These are phyloP conservation scores for Hozukius guyotensis DNA, from an alignment of 2,797 vertebrate genomes.

Conservation along the genomic window DNA sequence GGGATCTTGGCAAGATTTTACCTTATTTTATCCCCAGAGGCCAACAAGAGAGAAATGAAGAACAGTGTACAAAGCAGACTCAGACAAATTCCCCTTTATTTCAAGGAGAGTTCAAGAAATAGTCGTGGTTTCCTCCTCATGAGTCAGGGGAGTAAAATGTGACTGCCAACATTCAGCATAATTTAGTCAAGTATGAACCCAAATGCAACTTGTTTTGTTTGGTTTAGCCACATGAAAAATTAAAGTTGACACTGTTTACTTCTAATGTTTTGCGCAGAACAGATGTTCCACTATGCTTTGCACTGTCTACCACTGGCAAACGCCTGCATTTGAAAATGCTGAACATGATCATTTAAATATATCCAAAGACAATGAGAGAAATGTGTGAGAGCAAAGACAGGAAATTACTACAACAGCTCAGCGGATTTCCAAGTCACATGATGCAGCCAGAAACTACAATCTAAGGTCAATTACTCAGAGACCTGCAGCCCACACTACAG, in stretches of 20 bases:
- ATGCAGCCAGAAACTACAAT: slow-evolving; percentile 21
- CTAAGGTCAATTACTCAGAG: slow-evolving; percentile 14
- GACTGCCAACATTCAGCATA: slow-evolving; percentile 26
- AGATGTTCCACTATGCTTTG: not conserved
- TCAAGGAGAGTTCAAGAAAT: slow-evolving; percentile 61
- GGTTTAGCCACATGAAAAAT: not conserved
- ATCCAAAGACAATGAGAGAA: slow-evolving; percentile 18
- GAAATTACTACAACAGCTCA: slow-evolving; percentile 61
- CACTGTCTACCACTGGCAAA: not conserved
- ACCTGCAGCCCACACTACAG: slow-evolving; percentile 1
- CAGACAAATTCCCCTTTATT: slow-evolving; percentile 69
- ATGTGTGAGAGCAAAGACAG: slow-evolving; percentile 43
- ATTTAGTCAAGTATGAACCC: slow-evolving; percentile 33
- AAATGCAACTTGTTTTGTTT: not conserved
- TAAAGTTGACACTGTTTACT: not conserved
- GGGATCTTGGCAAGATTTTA: slow-evolving; percentile 50
- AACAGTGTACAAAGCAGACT: slow-evolving; percentile 56
- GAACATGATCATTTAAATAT: slow-evolving; percentile 10
- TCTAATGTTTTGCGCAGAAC: not conserved
- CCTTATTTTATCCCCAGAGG: slow-evolving; percentile 45
- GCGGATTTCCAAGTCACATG: slow-evolving; percentile 47
- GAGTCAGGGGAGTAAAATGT: slow-evolving; percentile 51
- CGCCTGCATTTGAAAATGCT: not conserved
- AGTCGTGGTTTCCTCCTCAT: slow-evolving; percentile 52
- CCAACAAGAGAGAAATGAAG: slow-evolving; percentile 39